phyloP scores from a whole-genome alignment of 1,140 invertebrate species.

The Cheumatopsyche charites region DNA sequence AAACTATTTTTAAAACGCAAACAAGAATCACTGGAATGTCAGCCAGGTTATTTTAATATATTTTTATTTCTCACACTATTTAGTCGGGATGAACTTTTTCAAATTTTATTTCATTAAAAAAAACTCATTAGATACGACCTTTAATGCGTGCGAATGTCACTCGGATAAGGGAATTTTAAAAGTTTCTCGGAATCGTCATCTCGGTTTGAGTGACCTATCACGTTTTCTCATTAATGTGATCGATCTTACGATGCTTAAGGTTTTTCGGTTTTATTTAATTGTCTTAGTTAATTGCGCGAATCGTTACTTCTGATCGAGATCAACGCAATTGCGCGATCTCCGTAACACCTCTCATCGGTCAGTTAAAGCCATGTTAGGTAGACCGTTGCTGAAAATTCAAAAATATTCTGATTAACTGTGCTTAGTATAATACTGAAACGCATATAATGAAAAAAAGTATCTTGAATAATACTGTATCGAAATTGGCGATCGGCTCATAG shows the following conservation, averaged over 20 bases:
- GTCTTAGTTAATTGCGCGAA: neutral
- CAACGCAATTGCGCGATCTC: too few relatives aligned
- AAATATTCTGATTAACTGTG: conserved; percentile 11
- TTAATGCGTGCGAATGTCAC: neutral
- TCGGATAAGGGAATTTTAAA: neutral
- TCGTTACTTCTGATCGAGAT: neutral
- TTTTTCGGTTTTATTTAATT: neutral
- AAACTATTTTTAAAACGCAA: too few relatives aligned
- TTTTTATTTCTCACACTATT: too few relatives aligned
- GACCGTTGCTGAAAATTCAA: conserved; percentile 11
- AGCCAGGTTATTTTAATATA: too few relatives aligned
- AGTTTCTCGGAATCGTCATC: too few relatives aligned
- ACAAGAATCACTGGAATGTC: too few relatives aligned
- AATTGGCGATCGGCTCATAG: neutral
- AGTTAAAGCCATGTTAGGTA: neutral
- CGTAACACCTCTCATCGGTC: neutral
- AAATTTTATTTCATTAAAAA: neutral
- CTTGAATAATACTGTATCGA: neutral
- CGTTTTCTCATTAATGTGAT: neutral
- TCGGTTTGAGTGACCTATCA: neutral
- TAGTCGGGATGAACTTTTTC: too few relatives aligned
- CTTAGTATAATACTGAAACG: neutral
- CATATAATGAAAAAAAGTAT: too few relatives aligned
- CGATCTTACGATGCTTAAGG: too few relatives aligned
- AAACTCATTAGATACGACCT: neutral